Conservation (phyloP, 2,797 vertebrate genomes). For the Sardinella longiceps region DNA sequence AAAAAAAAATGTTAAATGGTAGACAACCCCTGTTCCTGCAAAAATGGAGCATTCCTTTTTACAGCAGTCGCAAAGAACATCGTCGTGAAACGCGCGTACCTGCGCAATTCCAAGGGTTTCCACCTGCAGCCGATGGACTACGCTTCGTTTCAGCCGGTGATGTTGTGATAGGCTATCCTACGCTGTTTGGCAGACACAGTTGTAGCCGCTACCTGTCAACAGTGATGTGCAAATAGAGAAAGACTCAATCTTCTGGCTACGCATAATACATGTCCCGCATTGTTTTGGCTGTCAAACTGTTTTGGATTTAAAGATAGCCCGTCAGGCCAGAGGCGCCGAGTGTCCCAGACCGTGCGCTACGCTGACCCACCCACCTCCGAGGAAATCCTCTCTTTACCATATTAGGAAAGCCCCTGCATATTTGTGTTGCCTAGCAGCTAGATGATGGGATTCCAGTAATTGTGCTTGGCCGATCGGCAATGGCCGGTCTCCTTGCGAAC, state of each 20-base stretch:
- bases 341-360: not conserved
- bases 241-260: not conserved
- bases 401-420: slow-evolving; percentile 41
- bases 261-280: not conserved
- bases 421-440: slow-evolving; percentile 27
- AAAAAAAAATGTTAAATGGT: not conserved
- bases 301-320: not conserved
- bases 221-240: not conserved
- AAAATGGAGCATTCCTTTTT: slow-evolving; percentile 69
- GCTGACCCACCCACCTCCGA: slow-evolving; percentile 14
- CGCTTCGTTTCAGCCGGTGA: not conserved
- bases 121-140: slow-evolving; percentile 14
- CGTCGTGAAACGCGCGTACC: slow-evolving; percentile 4
- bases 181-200: not conserved
- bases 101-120: not conserved
- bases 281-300: not conserved
- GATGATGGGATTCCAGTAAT: not conserved
- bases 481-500: not conserved
- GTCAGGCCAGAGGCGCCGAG: not conserved
- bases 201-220: not conserved
- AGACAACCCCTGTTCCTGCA: slow-evolving; percentile 22
- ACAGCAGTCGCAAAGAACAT: slow-evolving; percentile 59
- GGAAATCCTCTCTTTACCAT: slow-evolving; percentile 34
- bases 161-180: not conserved
- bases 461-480: not conserved